phyloP scores from a whole-genome alignment of 2,797 vertebrate genomes.

The Ibycter americanus region DNA sequence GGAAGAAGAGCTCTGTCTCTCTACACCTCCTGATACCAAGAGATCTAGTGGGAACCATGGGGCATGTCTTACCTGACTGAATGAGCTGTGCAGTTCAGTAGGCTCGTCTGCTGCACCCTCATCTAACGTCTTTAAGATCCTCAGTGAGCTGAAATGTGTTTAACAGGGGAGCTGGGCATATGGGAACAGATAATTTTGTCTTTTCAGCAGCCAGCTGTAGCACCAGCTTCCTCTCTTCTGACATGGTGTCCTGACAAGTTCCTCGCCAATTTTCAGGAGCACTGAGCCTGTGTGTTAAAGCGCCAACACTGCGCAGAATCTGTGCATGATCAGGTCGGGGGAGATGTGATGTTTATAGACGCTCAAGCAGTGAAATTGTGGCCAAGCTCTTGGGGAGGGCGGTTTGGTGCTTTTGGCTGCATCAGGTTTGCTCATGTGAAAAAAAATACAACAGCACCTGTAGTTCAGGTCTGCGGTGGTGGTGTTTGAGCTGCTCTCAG shows the following conservation, averaged over 20 bases:
- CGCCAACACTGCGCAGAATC: background rate
- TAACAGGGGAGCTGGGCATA: background rate
- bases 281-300: background rate
- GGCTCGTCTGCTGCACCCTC: background rate
- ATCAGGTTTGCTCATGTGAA: background rate
- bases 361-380: background rate
- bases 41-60: background rate
- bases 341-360: background rate
- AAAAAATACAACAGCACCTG: rapidly evolving
- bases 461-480: background rate
- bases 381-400: background rate
- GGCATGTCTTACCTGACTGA: background rate
- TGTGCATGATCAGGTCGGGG: rapidly evolving
- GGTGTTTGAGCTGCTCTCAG: background rate
- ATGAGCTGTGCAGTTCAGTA: background rate
- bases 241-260: background rate
- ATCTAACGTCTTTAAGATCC: background rate
- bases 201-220: background rate
- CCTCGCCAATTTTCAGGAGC: background rate
- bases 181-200: background rate
- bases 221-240: background rate
- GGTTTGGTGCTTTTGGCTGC: background rate
- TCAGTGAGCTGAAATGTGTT: background rate
- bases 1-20: background rate
- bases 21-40: background rate